Base-by-base conservation (phyloP, 1,140 invertebrate genomes). In the Ceratosolen fusciceps region DNA sequence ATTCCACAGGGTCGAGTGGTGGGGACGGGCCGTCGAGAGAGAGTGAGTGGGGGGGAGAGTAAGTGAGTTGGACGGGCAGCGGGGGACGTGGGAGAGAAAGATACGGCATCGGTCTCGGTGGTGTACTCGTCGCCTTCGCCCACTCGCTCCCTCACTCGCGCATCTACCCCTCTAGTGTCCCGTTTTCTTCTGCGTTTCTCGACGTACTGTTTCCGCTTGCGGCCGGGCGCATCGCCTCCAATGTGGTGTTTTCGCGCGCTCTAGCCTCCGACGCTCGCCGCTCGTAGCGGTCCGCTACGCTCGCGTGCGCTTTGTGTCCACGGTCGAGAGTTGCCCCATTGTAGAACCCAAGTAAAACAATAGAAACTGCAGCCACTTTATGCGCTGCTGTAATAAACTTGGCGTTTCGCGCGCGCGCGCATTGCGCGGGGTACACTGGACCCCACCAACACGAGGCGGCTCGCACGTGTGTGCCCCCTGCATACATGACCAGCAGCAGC, bases 301-400 rank as follows among this genome's bases (percentile, higher is more conserved):
- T n/a, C n/a, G n/a, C n/a, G n/a, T n/a, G n/a, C n/a, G n/a, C n/a
- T n/a, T n/a, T n/a, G n/a, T n/a, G n/a, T n/a, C n/a, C n/a, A n/a
- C n/a, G 84, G 84, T 88, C 87, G 87, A 83, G 76, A 83, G 82
- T 74, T 73, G 37, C 83, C 83, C 85, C 84, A 85, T 87, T 86
- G 84, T 87, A 86, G 84, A 85, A 85, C 81, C 47, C 62, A 56
- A 85, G 86, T 88, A 87, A 88, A 89, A 89, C 88, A 89, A 88
- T 88, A 87, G 86, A 86, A 88, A 86, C 83, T 85, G 78, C 83
- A 84, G 84, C 81, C 83, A 86, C 85, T 87, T 79, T 79, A 74
- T 87, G 83, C 82, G 81, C 80, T 82, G 82, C 82, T 77, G 83
- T 84, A 87, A 85, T 85, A 85, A 87, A 79, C 77, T 74, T 58